These are phyloP conservation scores for Plecotus auritus DNA, from an alignment of 2,113 vertebrate genomes.

Conservation along the genomic window DNA sequence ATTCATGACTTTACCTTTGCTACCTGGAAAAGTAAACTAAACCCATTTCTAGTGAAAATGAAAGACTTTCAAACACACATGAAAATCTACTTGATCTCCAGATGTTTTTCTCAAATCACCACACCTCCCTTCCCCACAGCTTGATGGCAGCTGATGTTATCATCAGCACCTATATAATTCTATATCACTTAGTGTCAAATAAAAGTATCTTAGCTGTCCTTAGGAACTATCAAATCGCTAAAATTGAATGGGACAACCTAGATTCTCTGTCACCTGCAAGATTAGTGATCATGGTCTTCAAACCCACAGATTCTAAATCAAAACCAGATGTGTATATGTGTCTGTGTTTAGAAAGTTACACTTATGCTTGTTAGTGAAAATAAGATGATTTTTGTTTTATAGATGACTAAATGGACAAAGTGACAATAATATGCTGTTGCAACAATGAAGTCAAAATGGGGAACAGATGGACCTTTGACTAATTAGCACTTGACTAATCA, in stretches of 20 bases:
- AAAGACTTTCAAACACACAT: not conserved
- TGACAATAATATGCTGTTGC: not conserved
- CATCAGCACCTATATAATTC: not conserved
- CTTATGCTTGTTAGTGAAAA: not conserved
- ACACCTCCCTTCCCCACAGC: not conserved
- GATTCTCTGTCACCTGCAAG: not conserved
- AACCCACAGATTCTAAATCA: not conserved
- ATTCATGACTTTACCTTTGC: not conserved
- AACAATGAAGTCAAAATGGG: not conserved
- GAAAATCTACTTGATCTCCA: not conserved
- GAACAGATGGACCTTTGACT: not conserved
- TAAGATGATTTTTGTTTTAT: not conserved
- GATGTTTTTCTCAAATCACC: not conserved
- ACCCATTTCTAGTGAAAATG: not conserved
- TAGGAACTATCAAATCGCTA: not conserved
- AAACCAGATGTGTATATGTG: not conserved
- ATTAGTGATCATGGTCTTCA: not conserved
- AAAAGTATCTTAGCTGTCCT: not conserved
- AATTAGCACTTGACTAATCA: not conserved
- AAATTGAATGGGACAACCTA: not conserved
- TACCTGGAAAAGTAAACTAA: not conserved
- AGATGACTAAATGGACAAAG: not conserved
- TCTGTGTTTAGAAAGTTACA: not conserved
- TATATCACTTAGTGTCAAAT: not conserved
- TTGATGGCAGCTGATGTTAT: not conserved